Evolutionary conservation across 2,888 invertebrate genomes (phyloP), one percentile per base, ranked within the genome.

Genomic region (Phalera bucephala): DNA sequence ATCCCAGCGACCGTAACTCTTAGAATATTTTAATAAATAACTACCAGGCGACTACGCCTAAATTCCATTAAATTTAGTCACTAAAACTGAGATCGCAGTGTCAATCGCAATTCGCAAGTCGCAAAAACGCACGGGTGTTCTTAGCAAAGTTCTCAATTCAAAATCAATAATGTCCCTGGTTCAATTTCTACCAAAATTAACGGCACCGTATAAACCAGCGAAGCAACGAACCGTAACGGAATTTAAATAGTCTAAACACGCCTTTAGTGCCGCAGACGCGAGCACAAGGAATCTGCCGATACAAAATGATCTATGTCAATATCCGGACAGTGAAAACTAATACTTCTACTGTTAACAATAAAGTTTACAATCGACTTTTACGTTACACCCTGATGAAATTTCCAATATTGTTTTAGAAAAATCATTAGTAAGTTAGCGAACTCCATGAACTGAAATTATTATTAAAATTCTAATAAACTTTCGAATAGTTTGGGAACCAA

Each of bases 211-310:
- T 90, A 88, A 90, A 90, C 80, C 86, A 90, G 80, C 72, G 69
- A 80, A 72, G 90, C 90, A 90, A 90, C 90, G 89, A 90, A 87
- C 90, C 87, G 81, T 63, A 85, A 77, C 50, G 88, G 90, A 89
- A 90, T 89, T 87, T 86, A 86, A 88, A 86, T 89, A 86, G 89
- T 87, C 87, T 80, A 74, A 75, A 84, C 81, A 78, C 79, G 78
- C 76, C 75, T 86, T 79, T 78, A 75, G 71, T 64, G 68, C 63
- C 67, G 63, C 66, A 64, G 57, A 64, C 60, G 58, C 57, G 64
- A 71, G 63, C 74, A 72, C 65, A 60, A 57, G 71, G 69, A 69
- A 65, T 68, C 60, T 59, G 47, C 54, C 65, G 44, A 57, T 51
- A 52, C 45, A 40, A 58, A 70, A 72, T 58, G 63, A 59, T 62